These are phyloP conservation scores for Polypedilum pembai DNA, from an alignment of 1,140 invertebrate species.

Conservation along the genomic window DNA sequence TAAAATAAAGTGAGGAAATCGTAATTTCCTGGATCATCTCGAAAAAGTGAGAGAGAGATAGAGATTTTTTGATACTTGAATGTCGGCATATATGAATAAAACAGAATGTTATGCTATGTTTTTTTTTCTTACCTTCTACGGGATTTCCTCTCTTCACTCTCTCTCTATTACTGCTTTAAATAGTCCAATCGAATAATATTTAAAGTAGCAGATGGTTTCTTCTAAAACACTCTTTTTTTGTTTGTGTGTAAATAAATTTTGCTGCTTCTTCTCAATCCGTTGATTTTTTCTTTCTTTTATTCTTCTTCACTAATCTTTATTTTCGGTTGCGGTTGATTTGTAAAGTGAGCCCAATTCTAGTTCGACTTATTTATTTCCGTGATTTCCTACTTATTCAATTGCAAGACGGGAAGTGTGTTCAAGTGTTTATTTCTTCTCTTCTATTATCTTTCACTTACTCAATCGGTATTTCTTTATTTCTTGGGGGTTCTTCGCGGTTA, in stretches of 20 bases:
- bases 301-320: neutral
- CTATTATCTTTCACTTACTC: too few relatives aligned
- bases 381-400: neutral
- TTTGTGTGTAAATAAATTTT: slow-evolving; percentile 25
- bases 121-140: slow-evolving; percentile 22
- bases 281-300: neutral
- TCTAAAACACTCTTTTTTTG: neutral
- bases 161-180: slow-evolving; percentile 10
- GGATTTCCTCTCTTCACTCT: neutral
- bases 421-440: neutral
- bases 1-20: neutral
- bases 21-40: slow-evolving; percentile 17
- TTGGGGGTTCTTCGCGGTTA: slow-evolving; percentile 2
- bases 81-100: slow-evolving; percentile 5
- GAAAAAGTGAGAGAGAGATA: neutral
- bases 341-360: slow-evolving; percentile 13
- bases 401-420: neutral
- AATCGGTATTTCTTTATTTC: neutral
- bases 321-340: slow-evolving; percentile 24
- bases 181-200: neutral
- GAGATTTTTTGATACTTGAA: neutral
- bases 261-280: slow-evolving; percentile 3
- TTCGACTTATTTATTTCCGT: slow-evolving; percentile 15
- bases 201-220: slow-evolving; percentile 20
- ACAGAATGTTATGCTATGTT: neutral